phyloP scores from a whole-genome alignment of 2,888 invertebrate genomes.

The Cyclophora punctaria region DNA sequence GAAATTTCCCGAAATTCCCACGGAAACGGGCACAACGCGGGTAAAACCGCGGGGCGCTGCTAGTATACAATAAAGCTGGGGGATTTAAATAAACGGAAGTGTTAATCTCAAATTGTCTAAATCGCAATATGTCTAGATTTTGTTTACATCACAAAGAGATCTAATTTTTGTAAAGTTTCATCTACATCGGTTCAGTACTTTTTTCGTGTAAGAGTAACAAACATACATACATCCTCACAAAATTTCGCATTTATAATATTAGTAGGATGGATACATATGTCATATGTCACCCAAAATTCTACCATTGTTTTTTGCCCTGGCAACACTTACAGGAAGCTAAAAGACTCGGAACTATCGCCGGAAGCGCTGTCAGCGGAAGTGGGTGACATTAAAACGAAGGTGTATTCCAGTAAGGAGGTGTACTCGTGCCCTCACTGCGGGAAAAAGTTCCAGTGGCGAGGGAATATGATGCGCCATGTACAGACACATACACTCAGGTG shows the following conservation, averaged over 20 bases:
- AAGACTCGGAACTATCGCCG: slow-evolving; percentile 20
- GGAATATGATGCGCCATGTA: slow-evolving; percentile 84
- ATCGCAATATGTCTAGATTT: background rate
- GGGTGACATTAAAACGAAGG: slow-evolving; percentile 37
- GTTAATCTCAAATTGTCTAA: background rate
- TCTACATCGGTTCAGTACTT: no score
- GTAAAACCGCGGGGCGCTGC: no score
- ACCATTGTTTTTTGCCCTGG: background rate
- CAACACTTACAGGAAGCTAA: slow-evolving; percentile 37
- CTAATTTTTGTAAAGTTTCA: no score
- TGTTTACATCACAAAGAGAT: background rate
- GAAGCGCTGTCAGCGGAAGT: slow-evolving; percentile 26
- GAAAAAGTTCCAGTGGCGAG: slow-evolving; percentile 86
- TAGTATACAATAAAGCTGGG: background rate
- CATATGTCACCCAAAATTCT: background rate
- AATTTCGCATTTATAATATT: no score
- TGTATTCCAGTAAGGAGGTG: slow-evolving; percentile 33
- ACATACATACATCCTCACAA: no score
- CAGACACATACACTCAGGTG: slow-evolving; percentile 77
- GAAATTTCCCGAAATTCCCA: no score
- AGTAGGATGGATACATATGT: no score
- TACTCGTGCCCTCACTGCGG: slow-evolving; percentile 72
- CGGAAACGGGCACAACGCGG: no score
- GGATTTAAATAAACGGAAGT: background rate
- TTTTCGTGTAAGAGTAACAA: no score